Percentiles rank a stretch among this genome's conserved stretches.
These are phyloP conservation scores for Platynereis dumerilii DNA, from an alignment of 2,888 invertebrate genomes.

Conservation along the genomic window DNA sequence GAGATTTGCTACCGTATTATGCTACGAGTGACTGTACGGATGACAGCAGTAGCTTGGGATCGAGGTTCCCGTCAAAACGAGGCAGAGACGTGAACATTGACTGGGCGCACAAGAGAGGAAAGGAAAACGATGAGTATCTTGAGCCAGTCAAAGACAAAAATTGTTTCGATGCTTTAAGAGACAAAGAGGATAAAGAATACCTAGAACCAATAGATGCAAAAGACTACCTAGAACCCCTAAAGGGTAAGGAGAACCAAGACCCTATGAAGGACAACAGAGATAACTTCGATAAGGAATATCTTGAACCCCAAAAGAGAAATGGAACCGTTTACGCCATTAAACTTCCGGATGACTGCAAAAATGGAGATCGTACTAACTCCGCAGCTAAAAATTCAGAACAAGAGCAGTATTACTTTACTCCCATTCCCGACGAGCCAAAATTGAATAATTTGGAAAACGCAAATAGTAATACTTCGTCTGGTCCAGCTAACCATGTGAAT, in stretches of 20 bases:
- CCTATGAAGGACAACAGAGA: too few relatives aligned
- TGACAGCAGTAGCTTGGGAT: not conserved
- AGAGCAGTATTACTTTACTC: constrained; percentile 3
- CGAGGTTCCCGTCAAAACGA: constrained; percentile 1
- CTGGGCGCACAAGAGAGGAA: not conserved
- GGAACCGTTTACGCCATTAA: too few relatives aligned
- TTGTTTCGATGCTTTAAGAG: not conserved
- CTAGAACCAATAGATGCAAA: not conserved
- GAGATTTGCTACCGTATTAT: constrained; percentile 3
- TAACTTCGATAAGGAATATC: too few relatives aligned
- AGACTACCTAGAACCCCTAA: too few relatives aligned
- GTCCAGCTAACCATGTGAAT: too few relatives aligned
- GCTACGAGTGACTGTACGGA: not conserved
- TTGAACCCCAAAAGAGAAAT: too few relatives aligned
- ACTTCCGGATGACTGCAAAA: too few relatives aligned
- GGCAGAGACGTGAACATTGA: constrained; percentile 1
- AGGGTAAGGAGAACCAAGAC: too few relatives aligned
- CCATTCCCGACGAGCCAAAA: not conserved
- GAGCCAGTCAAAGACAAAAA: not conserved
- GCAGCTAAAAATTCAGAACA: not conserved
- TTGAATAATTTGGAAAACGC: too few relatives aligned
- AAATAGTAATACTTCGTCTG: too few relatives aligned
- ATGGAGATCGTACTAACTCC: too few relatives aligned
- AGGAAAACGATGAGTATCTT: not conserved
- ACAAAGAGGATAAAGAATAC: not conserved